These are phyloP conservation scores for Rhyacichthys aspro DNA, from an alignment of 2,797 vertebrate genomes.

Conservation along the genomic window DNA sequence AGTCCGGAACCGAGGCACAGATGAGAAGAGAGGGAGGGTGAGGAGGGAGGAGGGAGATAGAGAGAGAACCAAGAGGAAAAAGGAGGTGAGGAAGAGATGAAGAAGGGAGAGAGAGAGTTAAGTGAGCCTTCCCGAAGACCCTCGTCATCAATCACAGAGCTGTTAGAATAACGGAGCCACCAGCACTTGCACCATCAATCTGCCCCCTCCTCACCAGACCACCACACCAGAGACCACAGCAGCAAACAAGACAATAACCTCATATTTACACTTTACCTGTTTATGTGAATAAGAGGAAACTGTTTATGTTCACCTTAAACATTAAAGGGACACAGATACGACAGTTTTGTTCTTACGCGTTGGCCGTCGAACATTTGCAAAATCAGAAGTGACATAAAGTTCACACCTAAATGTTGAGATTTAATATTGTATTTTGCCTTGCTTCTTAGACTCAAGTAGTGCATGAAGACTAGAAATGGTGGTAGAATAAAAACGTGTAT, in stretches of 20 bases:
- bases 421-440: no score
- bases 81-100: slow-evolving; percentile 19
- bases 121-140: slow-evolving; percentile 77
- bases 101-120: slow-evolving; percentile 53
- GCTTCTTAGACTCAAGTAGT: no score
- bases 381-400: no score
- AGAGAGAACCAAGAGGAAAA: slow-evolving; percentile 11
- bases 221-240: background rate
- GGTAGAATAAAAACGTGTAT: no score
- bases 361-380: no score
- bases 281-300: no score
- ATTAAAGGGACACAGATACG: no score
- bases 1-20: slow-evolving; percentile 60
- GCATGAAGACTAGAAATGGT: no score
- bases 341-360: no score
- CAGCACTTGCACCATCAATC: slow-evolving; percentile 69
- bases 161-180: slow-evolving; percentile 78
- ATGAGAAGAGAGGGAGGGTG: slow-evolving; percentile 46
- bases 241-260: slow-evolving; percentile 15
- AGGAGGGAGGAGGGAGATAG: slow-evolving; percentile 22
- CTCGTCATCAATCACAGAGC: slow-evolving; percentile 80
- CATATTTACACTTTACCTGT: background rate
- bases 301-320: no score
- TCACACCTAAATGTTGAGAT: no score
- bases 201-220: slow-evolving; percentile 48